Base-by-base conservation (phyloP, 2,888 invertebrate genomes). In the Cosmia trapezina region DNA sequence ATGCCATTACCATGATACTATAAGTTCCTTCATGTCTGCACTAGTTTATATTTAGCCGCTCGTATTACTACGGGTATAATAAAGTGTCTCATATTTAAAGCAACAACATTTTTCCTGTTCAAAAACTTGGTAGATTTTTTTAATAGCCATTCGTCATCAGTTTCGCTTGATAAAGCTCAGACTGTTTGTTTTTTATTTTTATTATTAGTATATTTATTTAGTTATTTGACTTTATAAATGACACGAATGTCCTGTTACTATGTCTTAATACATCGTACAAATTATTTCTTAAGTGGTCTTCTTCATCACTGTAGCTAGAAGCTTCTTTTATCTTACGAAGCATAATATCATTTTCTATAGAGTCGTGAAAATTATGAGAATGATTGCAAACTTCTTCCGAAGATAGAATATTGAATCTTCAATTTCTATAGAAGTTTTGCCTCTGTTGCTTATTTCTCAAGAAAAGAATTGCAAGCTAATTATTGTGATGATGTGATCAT, bases 41-140 rank as follows among this genome's bases (percentile, higher is more conserved):
- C 17, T 61, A 6, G 11, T 43, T 22, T 22, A 17, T 43, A 22
- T 43, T 60, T 22, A 59, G 14, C n/a, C 9, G 9, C 6, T 8
- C 9, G 11, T 43, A n/a, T n/a, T 11, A 33, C 28, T 28, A 28
- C 6, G 28, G 28, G 14, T 22, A 53, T 53, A 7, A 28, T 28
- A 28, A 28, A 1, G 28, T 6, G 7, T 54, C 17, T 56, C 14
- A 28, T 68, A 22, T 47, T 47, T 17, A 49, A 51, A 53, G 2
- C 33, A 12, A 33, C 4, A 9, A 41, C 49, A 5, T 17, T 70
- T 11, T 45, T 22, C 22, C 7, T 70, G 62, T 49, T 73, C 74
- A 65, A 83, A 81, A 37, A 75, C 59, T 69, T 80, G 80, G 22
- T 83, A 80, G 7, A 81, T 80, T 75, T 81, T 56, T 81, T 81